These are phyloP conservation scores for Heteromurus nitidus DNA, from an alignment of 2,888 invertebrate species.

Conservation along the genomic window DNA sequence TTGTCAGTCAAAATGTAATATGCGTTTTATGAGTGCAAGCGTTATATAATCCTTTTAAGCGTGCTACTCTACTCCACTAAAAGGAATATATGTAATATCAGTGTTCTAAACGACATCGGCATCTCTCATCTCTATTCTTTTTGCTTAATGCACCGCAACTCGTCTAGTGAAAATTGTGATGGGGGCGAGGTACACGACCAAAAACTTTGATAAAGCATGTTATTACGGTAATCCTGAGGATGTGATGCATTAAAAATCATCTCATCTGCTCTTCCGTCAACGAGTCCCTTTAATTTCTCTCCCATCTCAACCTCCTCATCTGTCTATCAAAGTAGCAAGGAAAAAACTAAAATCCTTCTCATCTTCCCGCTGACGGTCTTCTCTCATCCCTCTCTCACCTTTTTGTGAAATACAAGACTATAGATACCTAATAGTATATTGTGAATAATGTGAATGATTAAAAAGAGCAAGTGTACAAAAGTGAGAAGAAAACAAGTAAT, in stretches of 20 bases:
- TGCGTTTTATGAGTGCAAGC: conserved; percentile 5
- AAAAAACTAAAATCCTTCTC: not conserved
- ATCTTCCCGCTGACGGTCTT: conserved; percentile 1
- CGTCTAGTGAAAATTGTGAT: not conserved
- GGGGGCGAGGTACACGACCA: not conserved
- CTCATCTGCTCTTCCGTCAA: conserved; percentile 38
- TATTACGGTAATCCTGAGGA: too few relatives aligned
- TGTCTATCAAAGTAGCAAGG: conserved; percentile 48
- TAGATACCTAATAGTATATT: not conserved
- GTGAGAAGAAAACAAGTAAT: conserved; percentile 27
- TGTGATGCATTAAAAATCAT: conserved; percentile 11
- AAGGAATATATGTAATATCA: conserved; percentile 27
- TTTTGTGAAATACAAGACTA: not conserved
- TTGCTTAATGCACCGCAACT: conserved; percentile 26
- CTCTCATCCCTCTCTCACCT: not conserved
- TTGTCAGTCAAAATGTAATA: conserved; percentile 44
- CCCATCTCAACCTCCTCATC: conserved; percentile 44
- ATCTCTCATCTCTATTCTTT: conserved; percentile 28
- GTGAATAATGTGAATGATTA: conserved; percentile 23
- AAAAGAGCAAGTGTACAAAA: conserved; percentile 14
- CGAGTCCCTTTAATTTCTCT: conserved; percentile 1
- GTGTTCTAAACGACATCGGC: conserved; percentile 29
- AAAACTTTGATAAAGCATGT: too few relatives aligned
- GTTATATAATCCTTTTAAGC: too few relatives aligned
- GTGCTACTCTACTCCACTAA: conserved; percentile 8